Evolutionary conservation across 2,888 invertebrate species (phyloP).

Genomic region (Carterocephalus palaemon): DNA sequence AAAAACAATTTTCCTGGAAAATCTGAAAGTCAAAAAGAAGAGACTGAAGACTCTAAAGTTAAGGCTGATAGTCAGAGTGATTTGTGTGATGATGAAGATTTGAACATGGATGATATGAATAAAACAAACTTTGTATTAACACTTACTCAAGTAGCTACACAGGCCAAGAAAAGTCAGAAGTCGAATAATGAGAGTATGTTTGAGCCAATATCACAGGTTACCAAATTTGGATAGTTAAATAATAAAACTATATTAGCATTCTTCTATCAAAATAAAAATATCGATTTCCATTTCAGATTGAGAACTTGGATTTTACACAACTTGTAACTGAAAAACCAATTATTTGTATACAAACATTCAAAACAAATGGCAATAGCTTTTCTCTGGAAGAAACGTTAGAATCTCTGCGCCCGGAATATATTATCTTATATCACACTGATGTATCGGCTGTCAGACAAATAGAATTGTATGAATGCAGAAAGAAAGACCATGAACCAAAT

Average conservation of each 20-base stretch:
- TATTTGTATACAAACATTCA: slow-evolving; percentile 87
- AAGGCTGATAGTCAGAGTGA: slow-evolving; percentile 5
- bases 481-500: slow-evolving; percentile 61
- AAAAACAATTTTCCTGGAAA: slow-evolving; percentile 39
- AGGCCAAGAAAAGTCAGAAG: slow-evolving; percentile 37
- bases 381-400: slow-evolving; percentile 84
- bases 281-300: slow-evolving; percentile 72
- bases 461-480: slow-evolving; percentile 88
- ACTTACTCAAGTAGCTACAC: slow-evolving; percentile 77
- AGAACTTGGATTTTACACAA: slow-evolving; percentile 82
- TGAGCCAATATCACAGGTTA: slow-evolving; percentile 79
- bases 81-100: slow-evolving; percentile 39
- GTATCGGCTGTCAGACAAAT: slow-evolving; percentile 92
- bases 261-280: neutral
- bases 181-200: slow-evolving; percentile 63
- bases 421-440: slow-evolving; percentile 94
- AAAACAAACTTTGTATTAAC: slow-evolving; percentile 85
- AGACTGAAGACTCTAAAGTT: slow-evolving; percentile 8
- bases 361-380: slow-evolving; percentile 84
- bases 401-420: slow-evolving; percentile 85
- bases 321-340: slow-evolving; percentile 81
- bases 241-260: neutral
- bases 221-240: no score
- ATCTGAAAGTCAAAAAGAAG: slow-evolving; percentile 32
- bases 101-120: slow-evolving; percentile 64